Percentiles rank a stretch among this genome's conserved stretches.
These are phyloP conservation scores for Battus philenor DNA, from an alignment of 1,140 invertebrate genomes.

Conservation along the genomic window DNA sequence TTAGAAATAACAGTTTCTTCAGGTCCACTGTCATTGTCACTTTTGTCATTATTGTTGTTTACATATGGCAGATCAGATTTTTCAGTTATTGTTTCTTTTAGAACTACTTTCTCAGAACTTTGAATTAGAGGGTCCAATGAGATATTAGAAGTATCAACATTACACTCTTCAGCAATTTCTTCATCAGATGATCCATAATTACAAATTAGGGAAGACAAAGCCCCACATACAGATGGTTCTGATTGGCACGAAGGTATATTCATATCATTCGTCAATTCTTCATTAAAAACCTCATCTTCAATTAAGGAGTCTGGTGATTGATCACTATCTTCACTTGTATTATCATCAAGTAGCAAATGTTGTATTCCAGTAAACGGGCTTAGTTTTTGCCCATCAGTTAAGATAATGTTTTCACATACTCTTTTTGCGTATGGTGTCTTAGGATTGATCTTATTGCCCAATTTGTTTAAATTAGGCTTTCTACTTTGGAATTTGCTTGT, in stretches of 20 bases:
- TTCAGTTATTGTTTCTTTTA: conserved; percentile 17
- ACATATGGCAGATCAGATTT: conserved; percentile 10
- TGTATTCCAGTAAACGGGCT: conserved; percentile 55
- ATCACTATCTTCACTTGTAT: conserved; percentile 23
- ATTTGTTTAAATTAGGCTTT: too few relatives aligned
- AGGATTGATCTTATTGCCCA: neutral
- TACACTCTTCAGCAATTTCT: conserved; percentile 49
- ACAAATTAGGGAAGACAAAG: conserved; percentile 72
- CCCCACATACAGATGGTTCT: conserved; percentile 64
- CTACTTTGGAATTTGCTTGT: too few relatives aligned
- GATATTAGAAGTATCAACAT: conserved; percentile 20
- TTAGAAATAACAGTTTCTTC: conserved; percentile 58
- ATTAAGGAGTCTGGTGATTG: conserved; percentile 25
- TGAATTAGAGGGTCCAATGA: conserved; percentile 16
- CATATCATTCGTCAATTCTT: conserved; percentile 16
- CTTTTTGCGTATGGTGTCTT: conserved; percentile 22
- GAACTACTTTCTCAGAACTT: conserved; percentile 18
- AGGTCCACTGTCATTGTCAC: conserved; percentile 65
- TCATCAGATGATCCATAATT: conserved; percentile 75
- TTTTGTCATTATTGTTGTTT: conserved; percentile 23
- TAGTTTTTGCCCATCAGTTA: conserved; percentile 27
- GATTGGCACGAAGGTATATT: conserved; percentile 10
- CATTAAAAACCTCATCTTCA: conserved; percentile 48
- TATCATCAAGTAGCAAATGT: conserved; percentile 32
- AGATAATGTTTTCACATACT: conserved; percentile 23